Evolutionary conservation across 37 sponge, comb jelly and placozoan genomes (phyloP), one percentile per base, ranked within the genome.

Genomic region (Chondrilla cf. caribensis): DNA sequence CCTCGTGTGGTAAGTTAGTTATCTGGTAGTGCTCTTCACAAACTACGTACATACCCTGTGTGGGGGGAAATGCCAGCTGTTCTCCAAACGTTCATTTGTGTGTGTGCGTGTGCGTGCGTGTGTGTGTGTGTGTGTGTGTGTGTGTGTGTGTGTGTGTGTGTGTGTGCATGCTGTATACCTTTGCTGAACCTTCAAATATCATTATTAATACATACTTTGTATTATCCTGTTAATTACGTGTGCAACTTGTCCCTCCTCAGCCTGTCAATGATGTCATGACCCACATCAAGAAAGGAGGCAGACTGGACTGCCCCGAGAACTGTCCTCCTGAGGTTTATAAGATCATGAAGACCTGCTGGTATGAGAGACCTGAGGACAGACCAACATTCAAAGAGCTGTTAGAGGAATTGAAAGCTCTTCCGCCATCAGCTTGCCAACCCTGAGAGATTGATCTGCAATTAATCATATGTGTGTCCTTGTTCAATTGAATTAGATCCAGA

Each of bases 1-100:
- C 97, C 97, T 24, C 78, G 97, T 64, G 93, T 97, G 78, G 97
- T 97, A 60, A 47, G 51, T 47, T 6, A 47, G 51, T 11, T 14
- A 11, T 47, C 9, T 14, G 11, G n/a, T n/a, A n/a, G n/a, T n/a
- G n/a, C n/a, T n/a, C n/a, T n/a, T n/a, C n/a, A n/a, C n/a, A n/a
- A n/a, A n/a, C n/a, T n/a, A n/a, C n/a, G n/a, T n/a, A n/a, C n/a
- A n/a, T n/a, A n/a, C n/a, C n/a, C n/a, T n/a, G n/a, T n/a, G n/a
- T n/a, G n/a, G n/a, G n/a, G n/a, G n/a, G n/a, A n/a, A n/a, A n/a
- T n/a, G n/a, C n/a, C n/a, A n/a, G n/a, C n/a, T n/a, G n/a, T n/a
- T n/a, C n/a, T n/a, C n/a, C n/a, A n/a, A n/a, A n/a, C n/a, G n/a
- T n/a, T n/a, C n/a, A 47, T 14, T 64, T 64, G 51, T 47, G 51